Conservation (phyloP, 1,140 invertebrate species). For the Bacillus rossius region DNA sequence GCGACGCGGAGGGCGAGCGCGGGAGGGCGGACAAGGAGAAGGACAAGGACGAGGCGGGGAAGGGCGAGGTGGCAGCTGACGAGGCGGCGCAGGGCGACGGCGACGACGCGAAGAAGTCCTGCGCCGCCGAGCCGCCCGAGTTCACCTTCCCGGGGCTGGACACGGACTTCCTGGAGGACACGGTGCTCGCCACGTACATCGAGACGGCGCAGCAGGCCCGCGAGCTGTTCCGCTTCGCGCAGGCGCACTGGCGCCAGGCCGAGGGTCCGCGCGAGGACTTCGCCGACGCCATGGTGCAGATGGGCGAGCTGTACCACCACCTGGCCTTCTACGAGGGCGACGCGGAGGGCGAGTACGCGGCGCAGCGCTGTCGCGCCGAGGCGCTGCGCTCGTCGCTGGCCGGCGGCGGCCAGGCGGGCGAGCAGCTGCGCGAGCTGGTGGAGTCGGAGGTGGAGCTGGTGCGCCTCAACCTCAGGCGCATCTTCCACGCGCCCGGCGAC, state of each 20-base stretch:
- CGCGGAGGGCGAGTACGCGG: conserved; percentile 48
- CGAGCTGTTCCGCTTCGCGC: conserved; percentile 54
- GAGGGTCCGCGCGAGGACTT: conserved; percentile 60
- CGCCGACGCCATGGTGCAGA: conserved; percentile 58
- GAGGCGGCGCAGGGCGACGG: too few relatives aligned
- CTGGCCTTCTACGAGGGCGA: conserved; percentile 62
- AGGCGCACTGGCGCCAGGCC: conserved; percentile 57
- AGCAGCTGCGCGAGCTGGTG: conserved; percentile 37
- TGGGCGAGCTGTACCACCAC: conserved; percentile 60
- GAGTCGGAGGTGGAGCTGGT: conserved; percentile 53
- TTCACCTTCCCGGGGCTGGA: too few relatives aligned
- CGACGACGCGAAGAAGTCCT: too few relatives aligned
- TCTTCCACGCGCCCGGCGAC: not conserved
- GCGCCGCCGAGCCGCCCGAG: too few relatives aligned
- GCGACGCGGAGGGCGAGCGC: too few relatives aligned
- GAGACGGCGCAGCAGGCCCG: conserved; percentile 47
- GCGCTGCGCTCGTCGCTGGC: conserved; percentile 51
- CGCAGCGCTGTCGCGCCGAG: conserved; percentile 62
- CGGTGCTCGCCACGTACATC: conserved; percentile 15
- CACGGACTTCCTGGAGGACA: too few relatives aligned
- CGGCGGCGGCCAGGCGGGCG: conserved; percentile 34
- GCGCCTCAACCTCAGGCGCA: conserved; percentile 45
- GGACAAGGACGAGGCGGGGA: too few relatives aligned
- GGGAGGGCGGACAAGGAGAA: too few relatives aligned
- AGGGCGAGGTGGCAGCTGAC: too few relatives aligned